Evolutionary conservation across 2,888 invertebrate species (phyloP).

Genomic region (Pilophorus perplexus): DNA sequence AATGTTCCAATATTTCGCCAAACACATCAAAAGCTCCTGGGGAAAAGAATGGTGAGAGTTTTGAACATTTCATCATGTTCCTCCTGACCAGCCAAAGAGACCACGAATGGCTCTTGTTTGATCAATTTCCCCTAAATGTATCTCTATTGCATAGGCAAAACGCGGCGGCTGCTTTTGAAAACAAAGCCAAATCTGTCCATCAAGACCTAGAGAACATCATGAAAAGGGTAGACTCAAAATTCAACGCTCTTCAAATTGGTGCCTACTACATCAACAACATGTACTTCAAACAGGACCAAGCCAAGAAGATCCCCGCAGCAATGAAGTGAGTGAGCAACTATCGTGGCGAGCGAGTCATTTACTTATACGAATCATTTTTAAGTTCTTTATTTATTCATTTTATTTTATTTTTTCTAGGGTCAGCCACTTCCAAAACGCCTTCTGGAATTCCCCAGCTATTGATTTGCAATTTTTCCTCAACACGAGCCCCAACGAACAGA

Average conservation of each 20-base stretch:
- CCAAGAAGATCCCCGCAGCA: not conserved
- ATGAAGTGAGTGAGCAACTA: not conserved
- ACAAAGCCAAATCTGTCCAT: conserved; percentile 20
- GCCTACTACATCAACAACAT: conserved; percentile 22
- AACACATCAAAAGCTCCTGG: conserved; percentile 14
- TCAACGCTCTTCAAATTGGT: conserved; percentile 24
- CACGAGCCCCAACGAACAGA: conserved; percentile 32
- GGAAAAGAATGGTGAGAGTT: conserved; percentile 10
- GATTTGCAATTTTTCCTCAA: conserved; percentile 41
- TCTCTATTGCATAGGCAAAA: too few species aligned
- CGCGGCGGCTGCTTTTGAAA: not conserved
- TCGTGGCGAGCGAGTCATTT: not conserved
- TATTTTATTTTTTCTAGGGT: conserved; percentile 8
- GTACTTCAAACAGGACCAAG: conserved; percentile 8
- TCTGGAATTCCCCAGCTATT: conserved; percentile 38
- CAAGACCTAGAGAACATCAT: conserved; percentile 5
- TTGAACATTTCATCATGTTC: too few species aligned
- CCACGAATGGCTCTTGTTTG: too few species aligned
- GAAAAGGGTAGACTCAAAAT: conserved; percentile 23
- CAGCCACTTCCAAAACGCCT: conserved; percentile 21
- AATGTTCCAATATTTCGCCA: conserved; percentile 1
- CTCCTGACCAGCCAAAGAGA: too few species aligned
- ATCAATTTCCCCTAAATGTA: too few species aligned
- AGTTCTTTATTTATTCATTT: too few species aligned
- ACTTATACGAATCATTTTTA: too few species aligned